Percentiles rank a stretch among this genome's conserved stretches.
Conservation (phyloP, 2,113 vertebrate genomes). For the Alaudala cheleensis region DNA sequence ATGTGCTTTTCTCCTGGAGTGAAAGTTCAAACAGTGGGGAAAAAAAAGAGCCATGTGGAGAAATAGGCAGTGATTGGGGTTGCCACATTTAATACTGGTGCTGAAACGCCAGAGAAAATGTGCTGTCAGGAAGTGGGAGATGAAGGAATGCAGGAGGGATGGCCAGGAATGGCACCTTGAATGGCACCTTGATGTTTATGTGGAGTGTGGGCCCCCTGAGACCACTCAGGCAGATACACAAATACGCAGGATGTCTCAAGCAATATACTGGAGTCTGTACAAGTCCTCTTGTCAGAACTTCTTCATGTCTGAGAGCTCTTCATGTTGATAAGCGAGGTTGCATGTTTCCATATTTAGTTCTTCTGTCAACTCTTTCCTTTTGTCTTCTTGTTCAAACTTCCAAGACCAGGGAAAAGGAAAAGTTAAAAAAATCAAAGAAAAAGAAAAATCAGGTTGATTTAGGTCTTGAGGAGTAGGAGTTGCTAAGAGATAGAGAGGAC, state of each 20-base stretch:
- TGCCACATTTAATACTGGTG: neutral
- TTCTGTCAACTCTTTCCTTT: constrained; percentile 15
- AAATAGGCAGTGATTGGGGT: neutral
- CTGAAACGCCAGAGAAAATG: neutral
- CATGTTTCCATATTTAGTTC: constrained; percentile 7
- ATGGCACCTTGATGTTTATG: neutral
- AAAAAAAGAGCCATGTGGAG: neutral
- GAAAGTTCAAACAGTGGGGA: neutral
- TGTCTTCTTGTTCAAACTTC: neutral
- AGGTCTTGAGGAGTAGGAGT: constrained; percentile 14
- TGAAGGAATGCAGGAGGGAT: neutral
- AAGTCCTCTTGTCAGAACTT: neutral
- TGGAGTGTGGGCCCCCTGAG: neutral
- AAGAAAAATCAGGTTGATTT: neutral
- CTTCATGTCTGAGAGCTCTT: neutral
- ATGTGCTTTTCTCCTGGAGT: neutral
- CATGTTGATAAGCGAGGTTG: neutral
- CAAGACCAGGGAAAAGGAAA: neutral
- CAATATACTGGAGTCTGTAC: neutral
- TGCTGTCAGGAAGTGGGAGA: neutral
- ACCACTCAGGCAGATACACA: neutral
- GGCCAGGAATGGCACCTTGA: too few species aligned
- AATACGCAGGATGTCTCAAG: neutral
- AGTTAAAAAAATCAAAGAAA: neutral
- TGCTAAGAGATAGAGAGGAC: neutral